phyloP scores from a whole-genome alignment of 2,113 vertebrate species.

The Alethe diademata region DNA sequence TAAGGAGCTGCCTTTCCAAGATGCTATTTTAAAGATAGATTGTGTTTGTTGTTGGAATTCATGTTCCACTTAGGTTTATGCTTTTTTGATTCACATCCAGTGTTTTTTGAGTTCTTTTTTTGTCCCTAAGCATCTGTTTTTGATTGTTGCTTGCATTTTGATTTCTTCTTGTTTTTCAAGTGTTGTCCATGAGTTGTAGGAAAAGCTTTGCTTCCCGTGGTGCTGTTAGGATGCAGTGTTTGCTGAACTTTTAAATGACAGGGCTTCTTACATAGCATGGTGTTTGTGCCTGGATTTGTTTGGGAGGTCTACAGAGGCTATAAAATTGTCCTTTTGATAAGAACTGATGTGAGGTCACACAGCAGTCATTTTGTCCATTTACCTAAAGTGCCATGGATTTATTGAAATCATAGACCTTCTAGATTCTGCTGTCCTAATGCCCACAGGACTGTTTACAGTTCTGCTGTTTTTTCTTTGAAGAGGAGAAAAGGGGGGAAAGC shows the following conservation, averaged over 20 bases:
- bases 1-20: not conserved
- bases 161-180: not conserved
- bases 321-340: not conserved
- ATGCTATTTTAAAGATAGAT: not conserved
- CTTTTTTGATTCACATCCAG: not conserved
- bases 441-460: not conserved
- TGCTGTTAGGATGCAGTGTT: not conserved
- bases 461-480: not conserved
- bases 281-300: not conserved
- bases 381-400: not conserved
- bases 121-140: not conserved
- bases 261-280: accelerated
- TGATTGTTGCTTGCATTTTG: not conserved
- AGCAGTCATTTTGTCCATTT: not conserved
- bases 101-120: not conserved
- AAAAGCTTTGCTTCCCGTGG: not conserved
- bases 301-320: not conserved
- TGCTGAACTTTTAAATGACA: not conserved
- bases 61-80: not conserved
- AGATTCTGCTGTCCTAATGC: not conserved
- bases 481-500: accelerated
- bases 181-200: not conserved
- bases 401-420: not conserved
- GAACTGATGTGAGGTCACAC: not conserved
- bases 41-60: not conserved